Conservation (phyloP, 2,888 invertebrate species). For the Pomacea canaliculata region DNA sequence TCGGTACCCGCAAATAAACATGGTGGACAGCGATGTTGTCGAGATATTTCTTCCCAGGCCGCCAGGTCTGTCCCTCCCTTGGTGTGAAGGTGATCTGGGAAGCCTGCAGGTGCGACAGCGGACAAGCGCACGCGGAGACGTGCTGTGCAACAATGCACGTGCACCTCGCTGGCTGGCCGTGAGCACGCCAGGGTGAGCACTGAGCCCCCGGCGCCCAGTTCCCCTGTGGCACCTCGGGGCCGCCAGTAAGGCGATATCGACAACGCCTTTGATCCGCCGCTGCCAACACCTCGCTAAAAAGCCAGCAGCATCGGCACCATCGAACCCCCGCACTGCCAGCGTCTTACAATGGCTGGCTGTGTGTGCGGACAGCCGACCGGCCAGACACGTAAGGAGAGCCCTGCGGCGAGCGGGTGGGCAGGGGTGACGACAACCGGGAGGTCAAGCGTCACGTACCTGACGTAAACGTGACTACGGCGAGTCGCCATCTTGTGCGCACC, state of each 20-base stretch:
- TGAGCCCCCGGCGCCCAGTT: background rate
- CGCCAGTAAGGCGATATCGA: conserved; percentile 6
- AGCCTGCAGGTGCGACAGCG: background rate
- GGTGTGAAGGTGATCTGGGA: background rate
- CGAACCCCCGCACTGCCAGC: background rate
- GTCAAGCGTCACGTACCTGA: no score
- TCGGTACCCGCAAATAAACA: no score
- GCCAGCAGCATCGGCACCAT: background rate
- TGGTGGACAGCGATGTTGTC: no score
- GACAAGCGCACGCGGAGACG: background rate
- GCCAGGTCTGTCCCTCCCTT: background rate
- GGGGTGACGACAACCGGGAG: no score
- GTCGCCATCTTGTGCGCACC: no score
- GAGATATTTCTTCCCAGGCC: background rate
- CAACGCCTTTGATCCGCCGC: background rate
- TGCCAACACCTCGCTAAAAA: background rate
- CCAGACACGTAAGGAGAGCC: no score
- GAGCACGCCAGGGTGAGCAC: background rate
- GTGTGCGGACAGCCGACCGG: no score
- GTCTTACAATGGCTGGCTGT: no score
- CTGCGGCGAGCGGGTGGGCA: no score
- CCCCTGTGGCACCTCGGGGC: conserved; percentile 4
- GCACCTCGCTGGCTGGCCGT: background rate
- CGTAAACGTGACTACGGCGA: no score
- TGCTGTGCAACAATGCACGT: conserved; percentile 8